Conservation (phyloP, 2,888 invertebrate genomes). For the Phymatocera aterrima region DNA sequence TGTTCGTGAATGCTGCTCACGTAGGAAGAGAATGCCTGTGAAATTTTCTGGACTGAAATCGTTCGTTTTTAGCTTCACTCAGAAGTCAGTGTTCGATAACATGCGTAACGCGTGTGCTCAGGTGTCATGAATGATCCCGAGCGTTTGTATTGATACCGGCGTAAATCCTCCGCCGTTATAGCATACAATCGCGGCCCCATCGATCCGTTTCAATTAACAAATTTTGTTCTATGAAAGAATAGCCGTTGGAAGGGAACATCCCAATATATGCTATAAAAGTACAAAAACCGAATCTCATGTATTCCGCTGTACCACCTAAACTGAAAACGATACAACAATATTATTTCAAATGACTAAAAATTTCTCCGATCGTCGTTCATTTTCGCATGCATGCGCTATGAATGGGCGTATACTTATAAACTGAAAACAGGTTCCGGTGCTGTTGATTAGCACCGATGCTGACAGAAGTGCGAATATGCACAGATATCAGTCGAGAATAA, state of each 20-base stretch:
- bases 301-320: too few species aligned
- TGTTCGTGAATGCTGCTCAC: neutral
- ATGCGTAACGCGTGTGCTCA: neutral
- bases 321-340: too few species aligned
- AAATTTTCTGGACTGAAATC: constrained; percentile 12
- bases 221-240: neutral
- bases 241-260: neutral
- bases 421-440: constrained; percentile 7
- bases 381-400: constrained; percentile 6
- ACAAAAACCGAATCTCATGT: neutral
- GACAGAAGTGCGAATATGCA: neutral
- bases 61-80: neutral
- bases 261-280: neutral
- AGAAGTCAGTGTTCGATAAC: neutral
- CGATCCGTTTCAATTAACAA: neutral
- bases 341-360: constrained; percentile 22
- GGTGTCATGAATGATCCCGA: neutral
- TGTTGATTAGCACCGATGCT: neutral
- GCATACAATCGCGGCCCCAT: neutral
- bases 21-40: neutral
- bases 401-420: constrained; percentile 24
- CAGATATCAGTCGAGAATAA: neutral
- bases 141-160: neutral
- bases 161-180: neutral
- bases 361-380: constrained; percentile 18